A percentile compares a stretch with the other conserved stretches of the same genome.
Conservation (phyloP, 2,888 invertebrate species). For the Pinctada fucata region DNA sequence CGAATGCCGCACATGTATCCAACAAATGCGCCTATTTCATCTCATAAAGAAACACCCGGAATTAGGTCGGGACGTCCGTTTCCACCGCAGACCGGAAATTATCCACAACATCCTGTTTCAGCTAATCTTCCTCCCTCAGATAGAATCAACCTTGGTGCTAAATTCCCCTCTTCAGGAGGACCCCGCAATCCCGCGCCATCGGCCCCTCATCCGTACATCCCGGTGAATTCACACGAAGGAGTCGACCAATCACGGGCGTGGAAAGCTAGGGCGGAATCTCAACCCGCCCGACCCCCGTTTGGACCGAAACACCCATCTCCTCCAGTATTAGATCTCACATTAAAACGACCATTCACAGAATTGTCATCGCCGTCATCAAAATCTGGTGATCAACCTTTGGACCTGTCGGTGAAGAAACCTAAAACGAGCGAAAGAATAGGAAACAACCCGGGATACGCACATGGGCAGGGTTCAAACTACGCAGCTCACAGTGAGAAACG, state of each 20-base stretch:
- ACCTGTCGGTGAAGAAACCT: conserved; percentile 23
- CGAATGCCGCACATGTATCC: conserved; percentile 47
- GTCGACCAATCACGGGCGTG: background rate
- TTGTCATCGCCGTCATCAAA: conserved; percentile 9
- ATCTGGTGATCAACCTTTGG: conserved; percentile 33
- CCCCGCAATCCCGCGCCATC: no score
- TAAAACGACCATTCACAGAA: conserved; percentile 7
- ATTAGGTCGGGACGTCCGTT: no score
- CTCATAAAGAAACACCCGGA: conserved; percentile 37
- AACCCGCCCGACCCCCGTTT: background rate
- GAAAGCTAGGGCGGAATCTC: background rate
- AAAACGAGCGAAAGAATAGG: background rate
- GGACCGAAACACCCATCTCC: background rate
- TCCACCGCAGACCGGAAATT: no score
- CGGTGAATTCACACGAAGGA: no score
- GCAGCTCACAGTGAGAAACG: background rate
- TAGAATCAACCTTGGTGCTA: no score
- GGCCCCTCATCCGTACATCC: no score
- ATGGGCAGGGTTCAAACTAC: background rate
- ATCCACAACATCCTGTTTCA: no score
- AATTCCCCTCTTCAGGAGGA: no score
- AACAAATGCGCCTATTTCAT: conserved; percentile 45
- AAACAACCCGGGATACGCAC: background rate
- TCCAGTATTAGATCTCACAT: conserved; percentile 30
- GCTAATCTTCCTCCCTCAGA: no score